phyloP scores from a whole-genome alignment of 2,797 vertebrate genomes.

The Propithecus perrieri region DNA sequence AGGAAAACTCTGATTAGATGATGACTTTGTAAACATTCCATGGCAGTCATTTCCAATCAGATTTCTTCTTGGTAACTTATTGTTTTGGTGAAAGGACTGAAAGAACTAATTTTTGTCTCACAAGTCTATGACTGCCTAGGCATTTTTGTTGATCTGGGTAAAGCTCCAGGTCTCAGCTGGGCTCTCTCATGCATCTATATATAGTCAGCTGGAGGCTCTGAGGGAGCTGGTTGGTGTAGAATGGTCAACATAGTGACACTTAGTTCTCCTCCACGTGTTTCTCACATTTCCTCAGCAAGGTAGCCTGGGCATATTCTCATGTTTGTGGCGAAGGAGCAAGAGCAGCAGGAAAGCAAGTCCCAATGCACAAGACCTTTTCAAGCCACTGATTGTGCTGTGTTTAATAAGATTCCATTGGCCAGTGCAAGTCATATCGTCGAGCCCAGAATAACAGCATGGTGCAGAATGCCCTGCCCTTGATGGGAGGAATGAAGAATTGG shows the following conservation, averaged over 20 bases:
- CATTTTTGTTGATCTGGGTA: not conserved
- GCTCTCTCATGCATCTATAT: not conserved
- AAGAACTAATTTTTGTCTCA: not conserved
- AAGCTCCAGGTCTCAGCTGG: not conserved
- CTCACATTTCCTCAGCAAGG: not conserved
- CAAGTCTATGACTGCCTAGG: not conserved
- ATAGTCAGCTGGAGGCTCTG: not conserved
- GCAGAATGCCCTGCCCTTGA: not conserved
- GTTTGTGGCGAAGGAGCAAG: not conserved
- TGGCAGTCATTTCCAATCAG: not conserved
- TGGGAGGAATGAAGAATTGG: not conserved
- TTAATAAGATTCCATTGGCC: not conserved
- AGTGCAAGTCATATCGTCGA: not conserved
- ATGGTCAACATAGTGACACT: not conserved
- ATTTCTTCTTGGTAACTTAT: not conserved
- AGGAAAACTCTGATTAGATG: not conserved
- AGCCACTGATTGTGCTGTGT: not conserved
- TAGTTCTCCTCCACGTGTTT: not conserved
- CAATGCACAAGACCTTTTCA: not conserved
- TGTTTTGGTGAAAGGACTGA: conserved; percentile 5
- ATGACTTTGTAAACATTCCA: not conserved
- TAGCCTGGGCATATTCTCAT: not conserved
- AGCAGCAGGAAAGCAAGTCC: not conserved
- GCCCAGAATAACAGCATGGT: not conserved
- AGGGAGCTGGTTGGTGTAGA: not conserved